A percentile compares a stretch with the other conserved stretches of the same genome.
These are phyloP conservation scores for Microplitis mediator DNA, from an alignment of 1,140 invertebrate genomes.

Conservation along the genomic window DNA sequence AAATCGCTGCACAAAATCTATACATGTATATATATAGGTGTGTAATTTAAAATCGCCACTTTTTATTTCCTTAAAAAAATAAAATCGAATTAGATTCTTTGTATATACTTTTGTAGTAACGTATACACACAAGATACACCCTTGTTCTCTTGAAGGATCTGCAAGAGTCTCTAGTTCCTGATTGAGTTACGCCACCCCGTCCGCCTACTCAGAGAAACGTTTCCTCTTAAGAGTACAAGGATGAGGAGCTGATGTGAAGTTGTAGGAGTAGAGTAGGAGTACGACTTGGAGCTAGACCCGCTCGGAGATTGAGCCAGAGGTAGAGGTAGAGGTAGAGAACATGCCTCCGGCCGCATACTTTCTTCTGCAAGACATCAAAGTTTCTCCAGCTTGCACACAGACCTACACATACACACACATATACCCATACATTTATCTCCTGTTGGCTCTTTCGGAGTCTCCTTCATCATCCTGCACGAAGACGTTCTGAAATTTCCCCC, in stretches of 20 bases:
- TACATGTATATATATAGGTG: no score
- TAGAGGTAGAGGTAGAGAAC: slow-evolving; percentile 33
- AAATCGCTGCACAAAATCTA: no score
- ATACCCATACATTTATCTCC: neutral
- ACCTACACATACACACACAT: slow-evolving; percentile 15
- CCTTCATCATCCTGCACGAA: neutral
- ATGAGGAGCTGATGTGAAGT: no score
- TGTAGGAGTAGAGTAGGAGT: no score
- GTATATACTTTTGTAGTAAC: slow-evolving; percentile 13
- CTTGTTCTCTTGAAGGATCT: slow-evolving; percentile 40
- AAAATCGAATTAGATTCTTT: no score
- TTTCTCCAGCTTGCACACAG: slow-evolving; percentile 45
- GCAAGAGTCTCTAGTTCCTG: slow-evolving; percentile 43
- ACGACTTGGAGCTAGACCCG: no score
- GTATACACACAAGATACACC: slow-evolving; percentile 35
- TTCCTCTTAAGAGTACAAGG: slow-evolving; percentile 47
- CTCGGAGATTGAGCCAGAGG: no score
- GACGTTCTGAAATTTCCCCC: neutral
- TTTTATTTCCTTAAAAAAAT: no score
- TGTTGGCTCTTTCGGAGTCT: neutral
- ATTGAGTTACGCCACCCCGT: slow-evolving; percentile 51
- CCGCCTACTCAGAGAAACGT: slow-evolving; percentile 45
- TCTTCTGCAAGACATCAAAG: slow-evolving; percentile 48
- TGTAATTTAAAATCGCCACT: no score
- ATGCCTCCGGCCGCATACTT: slow-evolving; percentile 40